Evolutionary conservation across 2,888 invertebrate genomes (phyloP), one percentile per base, ranked within the genome.

Genomic region (Lasioglossum villosulum): DNA sequence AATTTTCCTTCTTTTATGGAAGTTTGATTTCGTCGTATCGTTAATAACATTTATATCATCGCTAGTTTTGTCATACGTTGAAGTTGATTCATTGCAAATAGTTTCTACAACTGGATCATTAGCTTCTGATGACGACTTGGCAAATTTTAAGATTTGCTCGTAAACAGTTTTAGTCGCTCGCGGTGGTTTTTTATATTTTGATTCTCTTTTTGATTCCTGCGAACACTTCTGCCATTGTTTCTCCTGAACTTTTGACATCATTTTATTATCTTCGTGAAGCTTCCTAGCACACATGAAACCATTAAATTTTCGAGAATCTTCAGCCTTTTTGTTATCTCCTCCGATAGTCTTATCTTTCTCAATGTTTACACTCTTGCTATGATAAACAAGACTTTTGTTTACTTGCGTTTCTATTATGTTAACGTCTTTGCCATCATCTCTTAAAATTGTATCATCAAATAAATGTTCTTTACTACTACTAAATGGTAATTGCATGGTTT

Each of bases 261-360:
- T 45, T 37, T 68, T 37, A 56, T 66, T 82, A 3, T 70, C 39
- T 6, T 87, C 85, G 68, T 86, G 78, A 82, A 88, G 83, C 81
- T 84, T 68, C 72, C 80, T 84, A 30, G 88, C 83, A 27, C 86
- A 88, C 23, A 82, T 86, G 19, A 90, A 90, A 59, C 84, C 82
- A 74, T 59, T 84, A 39, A 78, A 80, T 59, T 37, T 34, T 63
- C 52, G 71, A 27, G 34, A 37, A n/a, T 75, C 63, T 8, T 10
- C 77, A 34, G 1, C 45, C 14, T 37, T 48, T 39, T 34, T 27
- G 48, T 45, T 79, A 45, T 45, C n/a, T 4, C n/a, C 48, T 39
- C 52, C 56, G 42, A 14, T 10, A 6, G 0, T 1, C n/a, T 42
- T 59, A 52, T 6, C 56, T 71, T 52, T 66, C 76, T 78, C 79